A percentile compares a stretch with the other conserved stretches of the same genome.
These are phyloP conservation scores for Synergus gifuensis DNA, from an alignment of 2,888 invertebrate genomes.

Conservation along the genomic window DNA sequence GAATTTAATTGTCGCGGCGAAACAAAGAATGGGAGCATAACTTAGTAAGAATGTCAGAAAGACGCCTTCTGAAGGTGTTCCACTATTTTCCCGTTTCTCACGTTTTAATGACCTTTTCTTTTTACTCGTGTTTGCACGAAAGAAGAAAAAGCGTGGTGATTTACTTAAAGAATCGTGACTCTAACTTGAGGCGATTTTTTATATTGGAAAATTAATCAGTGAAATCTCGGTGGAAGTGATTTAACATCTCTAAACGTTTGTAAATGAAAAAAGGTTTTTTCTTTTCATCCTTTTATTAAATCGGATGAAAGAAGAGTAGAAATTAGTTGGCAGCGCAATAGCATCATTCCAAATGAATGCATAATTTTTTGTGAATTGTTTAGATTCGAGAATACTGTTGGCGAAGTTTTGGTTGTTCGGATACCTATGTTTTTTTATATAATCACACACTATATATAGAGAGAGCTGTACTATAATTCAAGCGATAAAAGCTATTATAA, in stretches of 20 bases:
- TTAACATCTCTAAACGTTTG: neutral
- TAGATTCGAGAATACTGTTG: too few relatives aligned
- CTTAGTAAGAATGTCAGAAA: conserved; percentile 33
- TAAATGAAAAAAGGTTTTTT: too few relatives aligned
- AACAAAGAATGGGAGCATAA: conserved; percentile 41
- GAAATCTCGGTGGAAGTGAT: neutral
- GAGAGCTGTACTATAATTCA: neutral
- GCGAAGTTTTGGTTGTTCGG: too few relatives aligned
- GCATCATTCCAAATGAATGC: too few relatives aligned
- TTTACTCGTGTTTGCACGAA: conserved; percentile 9
- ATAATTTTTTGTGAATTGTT: too few relatives aligned
- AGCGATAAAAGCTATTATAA: neutral
- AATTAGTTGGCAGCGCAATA: too few relatives aligned
- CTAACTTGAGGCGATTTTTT: neutral
- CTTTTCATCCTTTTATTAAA: too few relatives aligned
- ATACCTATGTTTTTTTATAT: neutral
- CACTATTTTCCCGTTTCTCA: conserved; percentile 15
- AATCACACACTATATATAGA: neutral
- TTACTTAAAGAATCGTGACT: neutral
- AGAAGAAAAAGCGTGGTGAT: neutral
- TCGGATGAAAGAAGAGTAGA: too few relatives aligned
- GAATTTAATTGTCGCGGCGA: conserved; percentile 39
- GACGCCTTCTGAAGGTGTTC: conserved; percentile 34
- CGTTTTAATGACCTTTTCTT: conserved; percentile 18
- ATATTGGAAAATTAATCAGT: neutral